Evolutionary conservation across 2,113 vertebrate species (phyloP).

Genomic region (Lepus americanus): DNA sequence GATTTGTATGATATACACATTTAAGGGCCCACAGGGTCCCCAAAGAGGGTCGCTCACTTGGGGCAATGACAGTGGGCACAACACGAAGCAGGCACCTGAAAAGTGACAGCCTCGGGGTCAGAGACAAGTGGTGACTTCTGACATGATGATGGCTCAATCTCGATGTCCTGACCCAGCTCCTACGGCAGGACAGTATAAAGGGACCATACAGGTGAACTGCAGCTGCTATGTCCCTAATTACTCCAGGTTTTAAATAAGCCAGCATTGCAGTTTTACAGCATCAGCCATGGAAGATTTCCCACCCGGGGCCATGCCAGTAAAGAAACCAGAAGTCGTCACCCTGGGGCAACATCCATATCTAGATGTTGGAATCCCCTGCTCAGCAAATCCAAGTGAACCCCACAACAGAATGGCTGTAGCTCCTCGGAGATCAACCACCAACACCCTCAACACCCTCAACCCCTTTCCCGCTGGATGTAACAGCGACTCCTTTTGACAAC

Average conservation of each 20-base stretch:
- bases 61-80: not conserved
- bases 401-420: not conserved
- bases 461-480: not conserved
- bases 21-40: not conserved
- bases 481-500: not conserved
- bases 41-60: not conserved
- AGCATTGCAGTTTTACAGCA: not conserved
- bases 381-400: not conserved
- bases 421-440: not conserved
- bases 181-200: not conserved
- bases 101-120: not conserved
- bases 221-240: not conserved
- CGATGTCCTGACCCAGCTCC: not conserved
- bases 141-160: not conserved
- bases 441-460: not conserved
- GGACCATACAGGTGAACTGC: not conserved
- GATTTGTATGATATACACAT: not conserved
- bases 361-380: not conserved
- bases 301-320: not conserved
- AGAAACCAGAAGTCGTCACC: not conserved
- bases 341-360: not conserved
- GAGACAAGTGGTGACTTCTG: not conserved
- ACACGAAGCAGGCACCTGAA: not conserved
- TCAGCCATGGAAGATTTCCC: not conserved
- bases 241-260: not conserved